Base-by-base conservation (phyloP, 2,113 vertebrate species). In the Speoplatyrhinus poulsoni region DNA sequence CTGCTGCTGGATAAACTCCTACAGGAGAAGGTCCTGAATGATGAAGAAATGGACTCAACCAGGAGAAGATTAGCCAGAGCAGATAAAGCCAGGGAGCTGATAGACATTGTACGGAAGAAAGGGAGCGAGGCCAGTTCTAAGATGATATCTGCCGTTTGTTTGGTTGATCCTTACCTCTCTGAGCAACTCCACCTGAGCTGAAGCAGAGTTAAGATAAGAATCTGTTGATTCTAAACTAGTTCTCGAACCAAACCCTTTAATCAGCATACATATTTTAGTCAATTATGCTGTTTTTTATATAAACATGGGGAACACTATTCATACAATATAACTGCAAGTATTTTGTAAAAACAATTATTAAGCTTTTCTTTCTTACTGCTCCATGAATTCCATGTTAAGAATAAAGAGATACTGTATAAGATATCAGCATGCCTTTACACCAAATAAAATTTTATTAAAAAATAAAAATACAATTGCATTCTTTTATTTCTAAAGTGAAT, bases 1-100 rank as follows among this genome's bases (percentile, higher is more conserved):
- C 9, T 3, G 12, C 17, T 62, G 16, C 60, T 62, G 60, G 60
- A 62, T 49, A 11, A 6, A 49, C 60, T 62, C 19, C 46, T 62
- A 46, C n/a, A 48, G 12, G n/a, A 12, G 8, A 49, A 10, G 16
- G 46, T 62, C 3, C 16, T 62, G 19, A 62, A 62, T 12, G 15
- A 48, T 11, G 8, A 6, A 12, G 60, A 62, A 49, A 13, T 62
- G 46, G 60, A 62, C n/a, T 48, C 60, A 6, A 46, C 46, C 4
- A 62, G 46, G n/a, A 48, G 10, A 7, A 48, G 10, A 7, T 4
- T 16, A 17, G 16, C 16, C n/a, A 62, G 60, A 17, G 46, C 60
- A 62, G 60, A 62, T 16, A 62, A 49, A 46, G 60, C 60, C 8
- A 8, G 46, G 7, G 3, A 12, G 12, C n/a, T 62, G 41, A 49